phyloP scores from a whole-genome alignment of 2,113 vertebrate species.

The Sorex araneus region DNA sequence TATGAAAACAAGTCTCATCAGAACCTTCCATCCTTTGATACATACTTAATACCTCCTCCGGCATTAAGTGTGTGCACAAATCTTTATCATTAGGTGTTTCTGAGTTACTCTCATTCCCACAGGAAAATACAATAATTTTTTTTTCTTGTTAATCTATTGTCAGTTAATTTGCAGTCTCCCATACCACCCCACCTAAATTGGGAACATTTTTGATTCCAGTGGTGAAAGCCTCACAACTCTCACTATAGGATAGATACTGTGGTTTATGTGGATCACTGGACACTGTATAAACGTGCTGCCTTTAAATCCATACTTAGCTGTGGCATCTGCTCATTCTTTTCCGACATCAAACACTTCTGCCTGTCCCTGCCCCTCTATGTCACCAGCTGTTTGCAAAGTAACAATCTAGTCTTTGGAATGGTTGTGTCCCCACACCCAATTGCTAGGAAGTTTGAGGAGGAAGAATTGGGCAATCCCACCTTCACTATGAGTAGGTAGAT shows the following conservation, averaged over 20 bases:
- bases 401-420: background rate
- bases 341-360: accelerated
- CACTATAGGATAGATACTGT: too few species aligned
- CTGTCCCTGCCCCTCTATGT: background rate
- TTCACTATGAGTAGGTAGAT: background rate
- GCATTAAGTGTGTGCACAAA: background rate
- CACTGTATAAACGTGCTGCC: background rate
- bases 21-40: background rate
- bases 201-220: background rate
- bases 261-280: background rate
- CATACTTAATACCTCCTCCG: background rate
- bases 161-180: background rate
- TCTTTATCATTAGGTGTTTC: background rate
- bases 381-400: background rate
- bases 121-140: background rate
- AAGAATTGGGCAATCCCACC: background rate
- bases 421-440: too few species aligned
- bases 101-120: background rate
- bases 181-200: background rate
- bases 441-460: background rate
- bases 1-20: background rate
- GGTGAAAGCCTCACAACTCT: background rate
- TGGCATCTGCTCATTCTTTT: background rate
- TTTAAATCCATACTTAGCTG: background rate
- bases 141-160: background rate